A percentile compares a stretch with the other conserved stretches of the same genome.
These are phyloP conservation scores for Tetropium fuscum DNA, from an alignment of 2,888 invertebrate species.

Conservation along the genomic window DNA sequence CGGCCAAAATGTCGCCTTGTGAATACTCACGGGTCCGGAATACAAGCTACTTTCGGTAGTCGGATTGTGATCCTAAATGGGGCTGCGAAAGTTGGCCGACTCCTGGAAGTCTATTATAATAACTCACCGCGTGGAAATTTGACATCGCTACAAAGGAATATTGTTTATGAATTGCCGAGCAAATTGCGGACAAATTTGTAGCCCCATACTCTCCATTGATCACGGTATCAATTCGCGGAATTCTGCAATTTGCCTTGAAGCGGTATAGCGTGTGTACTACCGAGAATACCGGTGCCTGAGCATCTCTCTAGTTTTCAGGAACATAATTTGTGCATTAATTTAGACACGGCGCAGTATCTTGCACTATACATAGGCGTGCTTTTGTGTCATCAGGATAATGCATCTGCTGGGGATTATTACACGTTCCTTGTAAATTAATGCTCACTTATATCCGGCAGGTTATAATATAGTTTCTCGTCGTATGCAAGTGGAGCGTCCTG, in stretches of 20 bases:
- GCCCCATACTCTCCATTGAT: background rate
- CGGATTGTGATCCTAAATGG: too few relatives aligned
- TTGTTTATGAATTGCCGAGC: background rate
- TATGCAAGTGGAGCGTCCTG: background rate
- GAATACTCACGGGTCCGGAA: too few relatives aligned
- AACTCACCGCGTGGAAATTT: too few relatives aligned
- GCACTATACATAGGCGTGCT: slow-evolving; percentile 3
- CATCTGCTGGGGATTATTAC: slow-evolving; percentile 22
- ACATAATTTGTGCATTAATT: slow-evolving; percentile 27
- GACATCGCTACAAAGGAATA: background rate
- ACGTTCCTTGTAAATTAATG: slow-evolving; percentile 17
- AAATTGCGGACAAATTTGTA: background rate
- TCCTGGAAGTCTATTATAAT: too few relatives aligned
- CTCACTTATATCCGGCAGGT: slow-evolving; percentile 19
- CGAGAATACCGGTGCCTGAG: background rate
- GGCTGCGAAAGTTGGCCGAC: too few relatives aligned
- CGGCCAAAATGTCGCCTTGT: too few relatives aligned
- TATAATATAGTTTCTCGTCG: slow-evolving; percentile 5
- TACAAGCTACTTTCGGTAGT: too few relatives aligned
- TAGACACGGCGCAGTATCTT: slow-evolving; percentile 10
- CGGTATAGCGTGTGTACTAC: background rate
- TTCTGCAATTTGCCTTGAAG: background rate
- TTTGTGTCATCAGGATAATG: slow-evolving; percentile 17
- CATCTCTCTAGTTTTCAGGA: slow-evolving; percentile 2
- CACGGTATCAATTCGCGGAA: background rate